Conservation (phyloP, 1,140 invertebrate genomes). For the Homarus americanus region DNA sequence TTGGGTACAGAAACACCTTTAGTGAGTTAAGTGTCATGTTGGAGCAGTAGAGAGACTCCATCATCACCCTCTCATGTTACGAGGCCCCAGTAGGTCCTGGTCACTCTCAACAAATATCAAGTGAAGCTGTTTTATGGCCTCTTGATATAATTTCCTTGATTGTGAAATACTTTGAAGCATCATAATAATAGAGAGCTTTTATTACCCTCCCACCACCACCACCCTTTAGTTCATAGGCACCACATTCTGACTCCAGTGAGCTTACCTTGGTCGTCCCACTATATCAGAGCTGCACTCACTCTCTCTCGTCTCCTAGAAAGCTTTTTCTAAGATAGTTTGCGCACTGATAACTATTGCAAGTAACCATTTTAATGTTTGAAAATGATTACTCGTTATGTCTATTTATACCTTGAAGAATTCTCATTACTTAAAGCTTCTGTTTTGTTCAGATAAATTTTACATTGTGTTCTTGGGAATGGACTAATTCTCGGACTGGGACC, state of each 20-base stretch:
- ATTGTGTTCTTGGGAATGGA: too few relatives aligned
- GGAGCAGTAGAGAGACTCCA: not conserved
- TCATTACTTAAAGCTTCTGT: not conserved
- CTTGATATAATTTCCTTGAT: not conserved
- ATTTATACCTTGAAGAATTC: not conserved
- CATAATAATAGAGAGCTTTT: not conserved
- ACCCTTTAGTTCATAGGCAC: not conserved
- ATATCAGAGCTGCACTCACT: not conserved
- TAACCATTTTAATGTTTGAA: too few relatives aligned
- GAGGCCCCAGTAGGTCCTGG: not conserved
- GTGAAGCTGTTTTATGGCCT: not conserved
- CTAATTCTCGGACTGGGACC: too few relatives aligned
- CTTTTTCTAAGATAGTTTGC: not conserved
- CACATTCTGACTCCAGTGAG: not conserved
- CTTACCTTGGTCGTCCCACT: not conserved
- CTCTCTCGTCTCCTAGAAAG: not conserved
- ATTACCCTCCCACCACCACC: not conserved
- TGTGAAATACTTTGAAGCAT: not conserved
- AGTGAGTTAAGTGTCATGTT: not conserved
- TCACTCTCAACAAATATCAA: not conserved
- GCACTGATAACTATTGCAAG: not conserved
- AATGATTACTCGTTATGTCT: not conserved
- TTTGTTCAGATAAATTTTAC: too few relatives aligned
- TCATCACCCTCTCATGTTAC: not conserved
- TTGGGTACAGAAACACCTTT: not conserved